A percentile compares a stretch with the other conserved stretches of the same genome.
phyloP scores from a whole-genome alignment of 2,888 invertebrate genomes.

The Liopterus haemorrhoidalis region DNA sequence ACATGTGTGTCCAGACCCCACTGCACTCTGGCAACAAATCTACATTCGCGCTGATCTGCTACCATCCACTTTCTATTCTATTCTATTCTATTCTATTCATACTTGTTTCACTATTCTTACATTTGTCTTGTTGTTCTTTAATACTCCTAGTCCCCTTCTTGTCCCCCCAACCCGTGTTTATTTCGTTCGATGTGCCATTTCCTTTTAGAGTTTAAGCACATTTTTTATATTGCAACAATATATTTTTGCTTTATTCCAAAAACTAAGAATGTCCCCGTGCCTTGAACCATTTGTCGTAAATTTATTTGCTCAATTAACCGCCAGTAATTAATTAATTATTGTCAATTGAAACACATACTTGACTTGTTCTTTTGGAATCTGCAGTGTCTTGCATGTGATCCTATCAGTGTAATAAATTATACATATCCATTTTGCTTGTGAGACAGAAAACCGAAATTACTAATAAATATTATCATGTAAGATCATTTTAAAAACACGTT shows the following conservation, averaged over 20 bases:
- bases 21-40: slow-evolving; percentile 19
- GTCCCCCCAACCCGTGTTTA: too few relatives aligned
- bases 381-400: slow-evolving; percentile 25
- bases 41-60: slow-evolving; percentile 3
- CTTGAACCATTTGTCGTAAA: slow-evolving; percentile 24
- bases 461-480: slow-evolving; percentile 23
- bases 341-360: slow-evolving; percentile 23
- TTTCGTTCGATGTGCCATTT: too few relatives aligned
- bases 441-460: slow-evolving; percentile 24
- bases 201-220: not conserved
- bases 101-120: too few relatives aligned
- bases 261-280: slow-evolving; percentile 22
- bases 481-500: slow-evolving; percentile 21
- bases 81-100: not conserved
- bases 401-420: slow-evolving; percentile 25
- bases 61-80: not conserved
- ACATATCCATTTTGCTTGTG: slow-evolving; percentile 25
- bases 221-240: slow-evolving; percentile 2
- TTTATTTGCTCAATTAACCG: slow-evolving; percentile 25
- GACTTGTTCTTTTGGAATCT: slow-evolving; percentile 22
- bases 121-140: too few relatives aligned
- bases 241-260: slow-evolving; percentile 9
- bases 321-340: slow-evolving; percentile 25
- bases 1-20: slow-evolving; percentile 17
- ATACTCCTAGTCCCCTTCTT: too few relatives aligned